Base-by-base conservation (phyloP, 2,797 vertebrate genomes). In the Alca torda region DNA sequence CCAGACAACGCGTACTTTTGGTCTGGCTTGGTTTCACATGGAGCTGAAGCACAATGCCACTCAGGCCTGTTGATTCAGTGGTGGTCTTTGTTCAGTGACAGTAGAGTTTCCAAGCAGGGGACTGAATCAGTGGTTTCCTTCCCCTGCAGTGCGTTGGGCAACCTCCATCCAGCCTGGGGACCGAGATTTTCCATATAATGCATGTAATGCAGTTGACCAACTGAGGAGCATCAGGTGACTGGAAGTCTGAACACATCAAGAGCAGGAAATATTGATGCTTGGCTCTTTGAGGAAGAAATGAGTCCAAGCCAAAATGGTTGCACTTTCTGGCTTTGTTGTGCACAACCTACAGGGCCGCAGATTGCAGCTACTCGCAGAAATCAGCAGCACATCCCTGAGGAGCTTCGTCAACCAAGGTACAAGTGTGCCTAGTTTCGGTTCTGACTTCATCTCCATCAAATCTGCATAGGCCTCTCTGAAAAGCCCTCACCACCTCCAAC, bases 51-150 rank as follows among this genome's bases (percentile, higher is more conserved):
- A 24, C 3, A 50, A 46, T 25, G 59, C 59, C 75, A 5, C 60
- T 56, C 31, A 61, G 41, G n/a, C 53, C 25, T 13, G 39, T 80
- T 92, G 87, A 88, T 91, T 95, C 88, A 88, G 59, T n/a, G 59
- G 80, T 77, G 79, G 94, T 86, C 88, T 79, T 83, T 83, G 15
- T 64, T 57, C 68, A 70, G 63, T 51, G 67, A 67, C 37, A 53
- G 24, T 41, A 26, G 73, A 80, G 51, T 93, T 96, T 96, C 92
- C 88, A n/a, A 68, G 88, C 68, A 51, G 53, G 17, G 48, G 57
- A 45, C 60, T 94, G 94, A 96, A 92, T 93, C 92, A 94, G 92
- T 59, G 51, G 16, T 86, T 94, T 83, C 65, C 75, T 91, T 83
- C 87, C 54, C 67, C 43, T 61, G 48, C 26, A 75, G 64, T 11